Evolutionary conservation across 1,140 invertebrate genomes (phyloP).

Genomic region (Calliopsis andreniformis): DNA sequence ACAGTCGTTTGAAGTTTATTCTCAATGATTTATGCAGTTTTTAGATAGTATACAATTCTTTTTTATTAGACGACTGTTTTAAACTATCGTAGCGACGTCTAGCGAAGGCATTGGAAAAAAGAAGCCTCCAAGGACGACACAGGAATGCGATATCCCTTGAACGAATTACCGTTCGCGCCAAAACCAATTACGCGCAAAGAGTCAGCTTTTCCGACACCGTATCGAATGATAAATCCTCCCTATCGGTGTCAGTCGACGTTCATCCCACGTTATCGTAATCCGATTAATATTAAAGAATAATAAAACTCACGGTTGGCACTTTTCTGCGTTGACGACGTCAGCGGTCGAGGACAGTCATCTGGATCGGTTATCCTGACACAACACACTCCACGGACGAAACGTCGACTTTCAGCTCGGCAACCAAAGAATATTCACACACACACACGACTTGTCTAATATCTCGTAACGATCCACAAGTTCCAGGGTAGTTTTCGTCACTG

Average conservation of each 20-base stretch:
- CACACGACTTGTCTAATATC: background rate
- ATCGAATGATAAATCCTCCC: conserved; percentile 14
- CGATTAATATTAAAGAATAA: too few relatives aligned
- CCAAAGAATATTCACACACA: background rate
- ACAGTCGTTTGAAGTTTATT: too few relatives aligned
- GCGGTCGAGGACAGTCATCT: background rate
- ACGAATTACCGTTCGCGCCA: conserved; percentile 12
- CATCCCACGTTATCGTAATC: too few relatives aligned
- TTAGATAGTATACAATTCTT: too few relatives aligned
- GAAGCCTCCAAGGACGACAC: conserved; percentile 30
- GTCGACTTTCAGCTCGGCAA: conserved; percentile 9
- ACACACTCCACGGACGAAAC: conserved; percentile 30
- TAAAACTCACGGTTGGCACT: too few relatives aligned
- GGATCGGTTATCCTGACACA: conserved; percentile 38
- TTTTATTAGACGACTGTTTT: too few relatives aligned
- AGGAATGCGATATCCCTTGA: background rate
- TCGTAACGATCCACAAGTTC: background rate
- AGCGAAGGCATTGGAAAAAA: too few relatives aligned
- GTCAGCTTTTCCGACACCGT: background rate
- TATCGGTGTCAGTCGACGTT: background rate
- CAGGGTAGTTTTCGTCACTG: background rate
- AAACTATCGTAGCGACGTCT: too few relatives aligned
- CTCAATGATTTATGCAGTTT: too few relatives aligned
- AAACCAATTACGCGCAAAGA: conserved; percentile 20
- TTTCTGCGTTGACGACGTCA: too few relatives aligned